Evolutionary conservation across 2,888 invertebrate species (phyloP).

Genomic region (Phaonia tiefii): DNA sequence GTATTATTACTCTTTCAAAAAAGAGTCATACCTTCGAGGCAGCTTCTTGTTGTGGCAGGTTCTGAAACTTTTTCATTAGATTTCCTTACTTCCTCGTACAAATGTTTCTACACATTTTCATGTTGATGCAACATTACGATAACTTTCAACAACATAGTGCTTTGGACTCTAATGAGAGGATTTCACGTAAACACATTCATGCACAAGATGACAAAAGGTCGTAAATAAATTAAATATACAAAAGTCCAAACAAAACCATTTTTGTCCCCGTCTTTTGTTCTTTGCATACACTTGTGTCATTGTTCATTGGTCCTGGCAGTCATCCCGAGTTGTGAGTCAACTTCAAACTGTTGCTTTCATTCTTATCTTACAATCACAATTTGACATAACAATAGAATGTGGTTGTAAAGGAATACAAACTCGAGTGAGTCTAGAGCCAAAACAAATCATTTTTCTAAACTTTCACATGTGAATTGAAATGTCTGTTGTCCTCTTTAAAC

Average conservation of each 20-base stretch:
- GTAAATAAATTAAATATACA: neutral
- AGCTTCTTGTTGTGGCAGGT: neutral
- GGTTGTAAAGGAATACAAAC: neutral
- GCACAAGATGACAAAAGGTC: neutral
- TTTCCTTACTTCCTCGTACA: neutral
- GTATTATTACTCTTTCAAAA: too few relatives aligned
- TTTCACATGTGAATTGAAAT: slow-evolving; percentile 47
- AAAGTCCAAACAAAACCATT: neutral
- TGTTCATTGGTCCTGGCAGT: neutral
- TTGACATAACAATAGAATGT: slow-evolving; percentile 7
- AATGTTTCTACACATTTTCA: neutral
- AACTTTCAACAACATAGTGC: neutral
- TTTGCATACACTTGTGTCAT: neutral
- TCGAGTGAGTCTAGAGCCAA: slow-evolving; percentile 15
- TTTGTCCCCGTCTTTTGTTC: neutral
- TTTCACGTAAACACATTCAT: neutral
- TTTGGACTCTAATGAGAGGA: neutral
- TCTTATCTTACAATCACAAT: slow-evolving; percentile 8
- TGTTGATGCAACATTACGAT: slow-evolving; percentile 15
- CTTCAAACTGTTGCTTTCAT: slow-evolving; percentile 18
- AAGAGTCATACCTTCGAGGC: too few relatives aligned
- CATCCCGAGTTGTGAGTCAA: neutral
- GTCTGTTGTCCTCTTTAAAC: slow-evolving; percentile 34
- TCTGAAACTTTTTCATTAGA: too few relatives aligned
- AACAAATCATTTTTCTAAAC: slow-evolving; percentile 61